Conservation (phyloP, 2,888 invertebrate species). For the Chirona hameri region DNA sequence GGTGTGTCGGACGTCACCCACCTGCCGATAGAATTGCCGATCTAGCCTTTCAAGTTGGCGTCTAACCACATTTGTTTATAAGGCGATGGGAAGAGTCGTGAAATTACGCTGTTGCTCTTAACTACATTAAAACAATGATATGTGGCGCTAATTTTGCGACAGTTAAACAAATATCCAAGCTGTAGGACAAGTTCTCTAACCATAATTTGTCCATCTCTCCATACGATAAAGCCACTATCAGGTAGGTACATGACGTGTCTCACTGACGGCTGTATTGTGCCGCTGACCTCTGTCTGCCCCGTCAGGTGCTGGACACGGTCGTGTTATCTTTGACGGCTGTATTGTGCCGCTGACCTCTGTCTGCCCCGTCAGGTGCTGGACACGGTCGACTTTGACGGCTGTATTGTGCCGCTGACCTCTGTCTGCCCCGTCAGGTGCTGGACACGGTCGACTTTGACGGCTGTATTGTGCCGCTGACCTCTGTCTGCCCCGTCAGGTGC, state of each 20-base stretch:
- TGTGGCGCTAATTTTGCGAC: too few species aligned
- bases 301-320: constrained; percentile 63
- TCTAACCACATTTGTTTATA: not conserved
- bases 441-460: constrained; percentile 70
- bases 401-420: not conserved
- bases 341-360: not conserved
- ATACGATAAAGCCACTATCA: too few species aligned
- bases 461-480: not conserved
- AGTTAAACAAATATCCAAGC: too few species aligned
- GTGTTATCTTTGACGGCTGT: constrained; percentile 71
- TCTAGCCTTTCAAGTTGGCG: not conserved
- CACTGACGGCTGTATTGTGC: not conserved
- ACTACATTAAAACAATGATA: not conserved
- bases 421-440: constrained; percentile 53
- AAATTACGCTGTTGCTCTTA: not conserved
- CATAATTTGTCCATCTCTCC: too few species aligned
- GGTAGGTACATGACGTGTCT: too few species aligned
- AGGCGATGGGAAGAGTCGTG: not conserved
- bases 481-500: constrained; percentile 49
- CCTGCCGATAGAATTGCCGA: too few species aligned
- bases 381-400: constrained; percentile 68
- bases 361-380: constrained; percentile 56
- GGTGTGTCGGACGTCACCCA: not conserved
- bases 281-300: not conserved
- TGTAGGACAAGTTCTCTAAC: too few species aligned